phyloP scores from a whole-genome alignment of 2,888 invertebrate genomes.

The Erannis defoliaria region DNA sequence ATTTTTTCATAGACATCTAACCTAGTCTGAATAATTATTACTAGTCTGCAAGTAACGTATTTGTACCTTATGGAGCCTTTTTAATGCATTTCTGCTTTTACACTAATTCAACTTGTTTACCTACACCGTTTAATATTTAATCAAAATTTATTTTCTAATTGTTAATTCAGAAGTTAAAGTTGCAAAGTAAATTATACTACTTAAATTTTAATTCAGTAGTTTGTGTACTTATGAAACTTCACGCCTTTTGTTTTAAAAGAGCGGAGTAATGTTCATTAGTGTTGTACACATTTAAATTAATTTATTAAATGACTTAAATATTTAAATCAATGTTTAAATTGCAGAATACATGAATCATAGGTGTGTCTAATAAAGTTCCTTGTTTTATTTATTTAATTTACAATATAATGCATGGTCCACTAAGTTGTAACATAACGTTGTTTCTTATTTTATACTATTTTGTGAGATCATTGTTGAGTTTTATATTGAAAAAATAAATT shows the following conservation, averaged over 20 bases:
- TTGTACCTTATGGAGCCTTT: conserved; percentile 45
- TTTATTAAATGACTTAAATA: conserved; percentile 30
- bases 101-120: conserved; percentile 49
- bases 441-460: conserved; percentile 69
- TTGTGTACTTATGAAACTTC: conserved; percentile 67
- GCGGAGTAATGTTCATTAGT: conserved; percentile 64
- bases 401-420: conserved; percentile 62
- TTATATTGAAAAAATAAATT: conserved; percentile 78
- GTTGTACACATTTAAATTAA: conserved; percentile 53
- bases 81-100: conserved; percentile 69
- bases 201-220: conserved; percentile 29
- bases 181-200: conserved; percentile 2
- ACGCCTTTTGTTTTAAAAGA: conserved; percentile 71
- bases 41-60: conserved; percentile 59
- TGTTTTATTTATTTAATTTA: conserved; percentile 47
- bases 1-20: conserved; percentile 53
- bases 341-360: conserved; percentile 35
- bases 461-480: conserved; percentile 83
- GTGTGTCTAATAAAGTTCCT: conserved; percentile 59
- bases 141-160: conserved; percentile 1
- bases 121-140: conserved; percentile 7
- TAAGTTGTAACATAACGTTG: conserved; percentile 62
- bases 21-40: conserved; percentile 69
- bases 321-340: conserved; percentile 36
- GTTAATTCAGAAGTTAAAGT: not conserved